phyloP scores from a whole-genome alignment of 2,797 vertebrate genomes.

The Myotis daubentonii region DNA sequence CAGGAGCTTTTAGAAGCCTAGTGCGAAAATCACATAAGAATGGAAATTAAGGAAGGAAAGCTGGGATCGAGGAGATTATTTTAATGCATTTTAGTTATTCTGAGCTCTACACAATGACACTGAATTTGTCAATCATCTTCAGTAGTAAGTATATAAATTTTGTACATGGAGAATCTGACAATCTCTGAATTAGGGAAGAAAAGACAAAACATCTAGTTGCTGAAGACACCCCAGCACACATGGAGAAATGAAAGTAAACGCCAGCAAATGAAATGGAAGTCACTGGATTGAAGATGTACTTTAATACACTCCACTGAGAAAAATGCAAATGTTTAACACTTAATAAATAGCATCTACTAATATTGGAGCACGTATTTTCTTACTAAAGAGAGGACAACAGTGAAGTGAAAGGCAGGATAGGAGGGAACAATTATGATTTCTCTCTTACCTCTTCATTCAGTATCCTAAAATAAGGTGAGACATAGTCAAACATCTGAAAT shows the following conservation, averaged over 20 bases:
- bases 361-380: not conserved
- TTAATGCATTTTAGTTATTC: conserved; percentile 46
- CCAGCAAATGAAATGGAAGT: not conserved
- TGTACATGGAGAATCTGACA: conserved; percentile 31
- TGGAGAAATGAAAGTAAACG: not conserved
- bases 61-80: not conserved
- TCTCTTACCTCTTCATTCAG: not conserved
- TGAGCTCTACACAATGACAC: not conserved
- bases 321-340: not conserved
- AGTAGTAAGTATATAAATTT: conserved; percentile 13
- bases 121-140: conserved; percentile 31
- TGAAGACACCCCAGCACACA: conserved; percentile 7
- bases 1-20: conserved; percentile 64
- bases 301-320: not conserved
- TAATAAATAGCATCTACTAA: conserved; percentile 14
- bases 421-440: too few species aligned
- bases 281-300: not conserved
- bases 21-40: conserved; percentile 68
- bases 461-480: not conserved
- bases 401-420: not conserved
- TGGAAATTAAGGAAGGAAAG: conserved; percentile 61
- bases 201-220: conserved; percentile 54
- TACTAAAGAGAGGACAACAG: not conserved
- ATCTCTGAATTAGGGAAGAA: conserved; percentile 39
- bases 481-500: not conserved